These are phyloP conservation scores for Channa striata DNA, from an alignment of 2,797 vertebrate genomes.

Conservation along the genomic window DNA sequence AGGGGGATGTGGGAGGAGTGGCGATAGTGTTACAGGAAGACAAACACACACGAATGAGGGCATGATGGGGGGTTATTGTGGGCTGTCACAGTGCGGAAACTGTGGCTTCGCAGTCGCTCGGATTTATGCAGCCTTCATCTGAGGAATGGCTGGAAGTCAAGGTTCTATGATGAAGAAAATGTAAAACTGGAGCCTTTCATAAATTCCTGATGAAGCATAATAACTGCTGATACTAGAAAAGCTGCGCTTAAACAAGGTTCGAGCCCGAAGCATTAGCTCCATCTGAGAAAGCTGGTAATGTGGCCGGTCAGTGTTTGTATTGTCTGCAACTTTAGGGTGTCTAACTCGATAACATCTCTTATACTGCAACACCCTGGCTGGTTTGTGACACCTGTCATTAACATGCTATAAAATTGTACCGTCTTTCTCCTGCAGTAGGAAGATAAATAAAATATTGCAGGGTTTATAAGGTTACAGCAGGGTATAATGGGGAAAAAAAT, in stretches of 20 bases:
- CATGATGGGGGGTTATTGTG: conserved; percentile 8
- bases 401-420: background rate
- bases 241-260: conserved; percentile 40
- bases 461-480: conserved; percentile 4
- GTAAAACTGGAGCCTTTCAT: conserved; percentile 58
- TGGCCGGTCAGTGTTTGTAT: conserved; percentile 41
- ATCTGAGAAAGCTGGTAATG: conserved; percentile 45
- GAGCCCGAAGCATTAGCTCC: conserved; percentile 50
- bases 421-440: background rate
- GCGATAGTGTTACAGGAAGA: conserved; percentile 37
- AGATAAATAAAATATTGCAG: conserved; percentile 18
- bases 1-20: conserved; percentile 12
- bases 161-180: conserved; percentile 54
- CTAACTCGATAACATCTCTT: conserved; percentile 42
- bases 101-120: conserved; percentile 42
- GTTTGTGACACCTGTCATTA: conserved; percentile 16
- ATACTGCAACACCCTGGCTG: conserved; percentile 20
- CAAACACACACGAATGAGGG: conserved; percentile 28
- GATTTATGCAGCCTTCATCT: conserved; percentile 76
- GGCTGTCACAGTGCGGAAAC: conserved; percentile 20
- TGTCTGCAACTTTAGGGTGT: conserved; percentile 50
- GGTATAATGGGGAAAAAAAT: background rate
- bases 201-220: conserved; percentile 69
- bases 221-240: conserved; percentile 49
- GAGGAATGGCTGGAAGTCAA: conserved; percentile 65